Evolutionary conservation across 2,797 vertebrate genomes (phyloP).

Genomic region (Craterocephalus amniculus): DNA sequence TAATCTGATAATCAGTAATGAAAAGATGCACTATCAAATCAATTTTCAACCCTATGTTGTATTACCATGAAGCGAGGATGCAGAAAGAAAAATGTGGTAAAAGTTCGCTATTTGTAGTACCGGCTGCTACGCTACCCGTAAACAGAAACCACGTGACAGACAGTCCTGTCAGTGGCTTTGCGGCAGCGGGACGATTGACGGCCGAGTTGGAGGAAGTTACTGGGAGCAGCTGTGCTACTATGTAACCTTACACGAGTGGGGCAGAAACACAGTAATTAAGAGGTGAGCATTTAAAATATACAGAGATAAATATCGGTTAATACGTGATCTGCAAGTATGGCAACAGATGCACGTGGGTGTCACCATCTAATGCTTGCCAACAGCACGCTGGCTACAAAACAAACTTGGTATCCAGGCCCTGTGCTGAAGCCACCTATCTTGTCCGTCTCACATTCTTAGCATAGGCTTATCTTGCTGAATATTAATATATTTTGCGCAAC

Average conservation of each 20-base stretch:
- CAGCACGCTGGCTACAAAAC: conserved; percentile 63
- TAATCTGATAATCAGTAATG: too few relatives aligned
- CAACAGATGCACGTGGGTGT: conserved; percentile 25
- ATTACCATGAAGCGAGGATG: background rate
- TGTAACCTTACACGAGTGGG: conserved; percentile 65
- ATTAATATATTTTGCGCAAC: background rate
- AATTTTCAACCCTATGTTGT: background rate
- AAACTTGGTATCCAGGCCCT: conserved; percentile 74
- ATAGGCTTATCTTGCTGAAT: background rate
- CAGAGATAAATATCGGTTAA: background rate
- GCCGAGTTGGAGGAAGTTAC: conserved; percentile 77
- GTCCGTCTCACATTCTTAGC: conserved; percentile 38
- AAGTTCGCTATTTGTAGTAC: background rate
- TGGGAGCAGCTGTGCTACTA: conserved; percentile 61
- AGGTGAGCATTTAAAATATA: conserved; percentile 37
- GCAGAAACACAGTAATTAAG: conserved; percentile 23
- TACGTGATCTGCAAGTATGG: background rate
- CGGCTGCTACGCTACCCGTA: conserved; percentile 62
- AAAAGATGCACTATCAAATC: background rate
- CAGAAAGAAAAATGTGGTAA: background rate
- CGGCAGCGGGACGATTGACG: conserved; percentile 75
- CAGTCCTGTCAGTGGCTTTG: conserved; percentile 58
- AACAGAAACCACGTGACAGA: conserved; percentile 77
- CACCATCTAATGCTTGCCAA: conserved; percentile 24
- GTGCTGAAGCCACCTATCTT: conserved; percentile 57